Percentiles rank a stretch among this genome's conserved stretches.
phyloP scores from a whole-genome alignment of 1,140 invertebrate species.

The Augochlora pura region DNA sequence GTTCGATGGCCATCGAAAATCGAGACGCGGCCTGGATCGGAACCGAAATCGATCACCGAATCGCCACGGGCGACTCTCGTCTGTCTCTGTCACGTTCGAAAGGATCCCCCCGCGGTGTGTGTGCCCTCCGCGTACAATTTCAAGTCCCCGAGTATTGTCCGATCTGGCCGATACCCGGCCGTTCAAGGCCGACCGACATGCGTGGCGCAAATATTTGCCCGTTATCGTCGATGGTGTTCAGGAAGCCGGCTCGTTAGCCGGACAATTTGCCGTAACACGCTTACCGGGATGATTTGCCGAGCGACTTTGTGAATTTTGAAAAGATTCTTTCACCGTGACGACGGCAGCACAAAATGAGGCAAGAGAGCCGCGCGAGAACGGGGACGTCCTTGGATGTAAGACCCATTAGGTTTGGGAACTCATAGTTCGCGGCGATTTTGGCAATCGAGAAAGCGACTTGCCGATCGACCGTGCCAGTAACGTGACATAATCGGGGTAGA shows the following conservation, averaged over 20 bases:
- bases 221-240: not conserved
- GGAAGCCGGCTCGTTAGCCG: constrained; percentile 8
- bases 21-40: too few species aligned
- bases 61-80: too few species aligned
- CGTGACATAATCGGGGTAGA: not conserved
- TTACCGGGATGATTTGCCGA: not conserved
- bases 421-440: not conserved
- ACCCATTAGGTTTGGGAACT: not conserved
- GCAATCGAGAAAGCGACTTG: not conserved
- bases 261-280: not conserved
- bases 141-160: not conserved
- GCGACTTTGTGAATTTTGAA: not conserved
- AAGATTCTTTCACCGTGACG: not conserved
- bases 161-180: too few species aligned
- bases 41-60: too few species aligned
- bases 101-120: not conserved
- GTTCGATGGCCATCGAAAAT: too few species aligned
- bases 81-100: not conserved
- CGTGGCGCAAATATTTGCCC: constrained; percentile 6
- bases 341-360: not conserved
- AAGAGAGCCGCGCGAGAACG: not conserved
- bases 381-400: not conserved
- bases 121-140: not conserved
- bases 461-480: not conserved
- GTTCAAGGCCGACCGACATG: not conserved